phyloP scores from a whole-genome alignment of 1,140 invertebrate species.

The Ericerus pela region DNA sequence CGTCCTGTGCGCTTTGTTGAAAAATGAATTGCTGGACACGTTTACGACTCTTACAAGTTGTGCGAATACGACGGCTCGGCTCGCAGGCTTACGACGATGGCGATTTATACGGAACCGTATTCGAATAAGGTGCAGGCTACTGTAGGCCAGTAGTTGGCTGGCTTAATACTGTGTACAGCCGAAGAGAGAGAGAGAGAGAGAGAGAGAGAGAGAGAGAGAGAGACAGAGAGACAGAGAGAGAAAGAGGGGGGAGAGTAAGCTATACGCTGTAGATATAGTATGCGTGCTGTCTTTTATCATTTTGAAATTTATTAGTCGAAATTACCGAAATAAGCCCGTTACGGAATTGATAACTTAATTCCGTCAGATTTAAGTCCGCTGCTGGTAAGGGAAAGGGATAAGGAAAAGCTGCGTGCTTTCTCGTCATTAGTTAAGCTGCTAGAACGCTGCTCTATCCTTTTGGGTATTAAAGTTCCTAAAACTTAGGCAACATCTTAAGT shows the following conservation, averaged over 20 bases:
- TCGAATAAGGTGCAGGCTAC: too few species aligned
- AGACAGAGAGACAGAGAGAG: neutral
- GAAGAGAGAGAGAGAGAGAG: neutral
- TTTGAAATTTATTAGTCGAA: conserved; percentile 12
- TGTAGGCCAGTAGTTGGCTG: too few species aligned
- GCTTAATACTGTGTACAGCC: neutral
- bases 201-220: neutral
- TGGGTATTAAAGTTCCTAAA: conserved; percentile 11
- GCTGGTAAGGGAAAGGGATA: conserved; percentile 4
- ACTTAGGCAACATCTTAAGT: conserved; percentile 8
- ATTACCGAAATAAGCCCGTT: conserved; percentile 8
- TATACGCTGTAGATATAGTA: neutral
- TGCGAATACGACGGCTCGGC: too few species aligned
- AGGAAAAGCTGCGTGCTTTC: neutral
- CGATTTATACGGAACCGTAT: too few species aligned
- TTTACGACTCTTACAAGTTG: neutral
- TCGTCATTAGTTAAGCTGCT: conserved; percentile 10
- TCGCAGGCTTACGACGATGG: too few species aligned
- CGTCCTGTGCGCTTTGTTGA: too few species aligned
- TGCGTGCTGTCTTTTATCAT: conserved; percentile 4
- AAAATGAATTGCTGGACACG: neutral
- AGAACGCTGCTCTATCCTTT: conserved; percentile 1
- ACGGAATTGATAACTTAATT: conserved; percentile 11
- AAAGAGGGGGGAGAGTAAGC: neutral
- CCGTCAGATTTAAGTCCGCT: conserved; percentile 6